Evolutionary conservation across 2,888 invertebrate genomes (phyloP), one percentile per base, ranked within the genome.

Genomic region (Thyatira batis): DNA sequence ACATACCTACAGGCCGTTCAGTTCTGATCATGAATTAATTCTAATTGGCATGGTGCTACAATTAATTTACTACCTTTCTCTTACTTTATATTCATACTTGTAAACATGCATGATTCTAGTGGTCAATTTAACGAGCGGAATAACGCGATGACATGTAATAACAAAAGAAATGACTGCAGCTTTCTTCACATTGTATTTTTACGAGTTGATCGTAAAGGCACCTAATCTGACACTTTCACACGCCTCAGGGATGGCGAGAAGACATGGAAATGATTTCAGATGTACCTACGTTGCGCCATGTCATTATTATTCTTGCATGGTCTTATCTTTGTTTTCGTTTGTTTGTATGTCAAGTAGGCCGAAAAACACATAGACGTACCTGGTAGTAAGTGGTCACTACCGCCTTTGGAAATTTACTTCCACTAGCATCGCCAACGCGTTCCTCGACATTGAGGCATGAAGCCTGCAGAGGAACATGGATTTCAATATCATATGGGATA

Each of bases 141-240:
- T 52, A 55, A 56, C 50, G 46, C 51, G 52, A 59, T 50, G 54
- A 55, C 53, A 44, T 54, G 49, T 52, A 28, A 52, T 55, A 59
- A 57, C 53, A 54, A 60, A 65, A 54, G 50, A 61, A 65, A 67
- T 59, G 54, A 60, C 52, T 50, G 21, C 6, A 59, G 52, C 58
- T 65, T 60, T 61, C 58, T 58, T 58, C 54, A 67, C 63, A 61
- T 60, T 61, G 64, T 66, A 61, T 67, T 63, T 67, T 69, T 68
- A 68, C 62, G 63, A 53, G 27, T 50, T 53, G 55, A 53, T 59
- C 55, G 57, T 63, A 64, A 63, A 60, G 39, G 27, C 30, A 50
- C 17, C 53, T 58, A 52, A 58, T 48, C 48, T 30, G 48, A 17
- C 51, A 54, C 54, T 54, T 54, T 54, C 54, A 51, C 51, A 51